phyloP scores from a whole-genome alignment of 2,113 vertebrate species.

The Merops nubicus region DNA sequence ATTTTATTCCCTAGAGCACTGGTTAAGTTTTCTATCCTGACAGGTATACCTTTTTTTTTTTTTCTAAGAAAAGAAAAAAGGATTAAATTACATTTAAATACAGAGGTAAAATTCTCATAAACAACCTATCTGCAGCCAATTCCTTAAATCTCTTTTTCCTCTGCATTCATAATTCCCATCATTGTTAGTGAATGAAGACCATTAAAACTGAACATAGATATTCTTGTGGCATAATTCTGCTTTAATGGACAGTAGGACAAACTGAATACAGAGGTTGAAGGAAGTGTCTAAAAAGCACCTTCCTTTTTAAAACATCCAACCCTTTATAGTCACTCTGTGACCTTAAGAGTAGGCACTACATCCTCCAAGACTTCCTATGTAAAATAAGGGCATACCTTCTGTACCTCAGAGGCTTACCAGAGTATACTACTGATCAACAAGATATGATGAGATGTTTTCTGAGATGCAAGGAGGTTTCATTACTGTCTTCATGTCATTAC shows the following conservation, averaged over 20 bases:
- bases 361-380: not conserved
- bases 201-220: not conserved
- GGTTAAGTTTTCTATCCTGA: conserved; percentile 25
- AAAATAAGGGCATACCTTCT: not conserved
- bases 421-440: not conserved
- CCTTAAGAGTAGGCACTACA: not conserved
- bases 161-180: not conserved
- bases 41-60: not conserved
- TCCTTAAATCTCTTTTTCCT: not conserved
- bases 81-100: not conserved
- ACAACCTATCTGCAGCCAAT: not conserved
- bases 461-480: not conserved
- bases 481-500: not conserved
- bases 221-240: not conserved
- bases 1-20: conserved; percentile 38
- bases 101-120: not conserved
- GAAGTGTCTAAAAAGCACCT: not conserved
- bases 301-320: not conserved
- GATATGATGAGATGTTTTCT: not conserved
- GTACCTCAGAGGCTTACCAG: not conserved
- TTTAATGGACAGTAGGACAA: not conserved
- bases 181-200: not conserved
- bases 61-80: not conserved
- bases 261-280: not conserved
- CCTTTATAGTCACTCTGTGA: not conserved